These are phyloP conservation scores for Crambe crambe DNA, from an alignment of 37 sponge, comb jelly and placozoan genomes.

Conservation along the genomic window DNA sequence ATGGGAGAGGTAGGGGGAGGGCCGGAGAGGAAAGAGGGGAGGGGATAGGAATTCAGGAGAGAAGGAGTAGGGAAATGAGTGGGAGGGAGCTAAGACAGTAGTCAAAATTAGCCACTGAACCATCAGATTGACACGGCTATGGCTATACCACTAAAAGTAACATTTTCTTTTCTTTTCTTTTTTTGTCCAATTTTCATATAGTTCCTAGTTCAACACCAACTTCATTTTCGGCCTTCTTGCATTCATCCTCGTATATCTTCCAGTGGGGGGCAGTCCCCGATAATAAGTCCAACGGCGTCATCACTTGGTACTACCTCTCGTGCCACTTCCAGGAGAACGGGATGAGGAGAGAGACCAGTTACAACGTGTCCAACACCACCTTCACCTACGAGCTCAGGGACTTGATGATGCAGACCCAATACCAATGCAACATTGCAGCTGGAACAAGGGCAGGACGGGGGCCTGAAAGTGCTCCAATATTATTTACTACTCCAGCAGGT, in stretches of 20 bases:
- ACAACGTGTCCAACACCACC: neutral
- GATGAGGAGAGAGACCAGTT: neutral
- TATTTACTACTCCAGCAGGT: slow-evolving; percentile 22
- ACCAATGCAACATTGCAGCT: slow-evolving; percentile 26
- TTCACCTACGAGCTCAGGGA: neutral
- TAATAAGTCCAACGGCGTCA: neutral
- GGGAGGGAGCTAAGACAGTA: too few species aligned
- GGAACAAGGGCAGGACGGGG: slow-evolving; percentile 12
- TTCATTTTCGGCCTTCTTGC: slow-evolving; percentile 27
- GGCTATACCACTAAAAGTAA: too few species aligned
- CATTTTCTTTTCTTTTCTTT: too few species aligned
- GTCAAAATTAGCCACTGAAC: too few species aligned
- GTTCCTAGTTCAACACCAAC: slow-evolving; percentile 27
- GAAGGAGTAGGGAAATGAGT: too few species aligned
- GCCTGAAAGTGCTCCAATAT: slow-evolving; percentile 1
- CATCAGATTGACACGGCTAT: too few species aligned
- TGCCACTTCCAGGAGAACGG: neutral
- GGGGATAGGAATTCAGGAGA: too few species aligned
- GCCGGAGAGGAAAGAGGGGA: too few species aligned
- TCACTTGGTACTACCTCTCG: slow-evolving; percentile 14
- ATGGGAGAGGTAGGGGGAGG: too few species aligned
- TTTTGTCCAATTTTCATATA: neutral
- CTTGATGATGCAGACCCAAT: neutral
- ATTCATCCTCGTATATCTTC: slow-evolving; percentile 16
- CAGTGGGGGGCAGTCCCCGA: slow-evolving; percentile 1